These are phyloP conservation scores for Pammene aurita DNA, from an alignment of 2,888 invertebrate genomes.

Conservation along the genomic window DNA sequence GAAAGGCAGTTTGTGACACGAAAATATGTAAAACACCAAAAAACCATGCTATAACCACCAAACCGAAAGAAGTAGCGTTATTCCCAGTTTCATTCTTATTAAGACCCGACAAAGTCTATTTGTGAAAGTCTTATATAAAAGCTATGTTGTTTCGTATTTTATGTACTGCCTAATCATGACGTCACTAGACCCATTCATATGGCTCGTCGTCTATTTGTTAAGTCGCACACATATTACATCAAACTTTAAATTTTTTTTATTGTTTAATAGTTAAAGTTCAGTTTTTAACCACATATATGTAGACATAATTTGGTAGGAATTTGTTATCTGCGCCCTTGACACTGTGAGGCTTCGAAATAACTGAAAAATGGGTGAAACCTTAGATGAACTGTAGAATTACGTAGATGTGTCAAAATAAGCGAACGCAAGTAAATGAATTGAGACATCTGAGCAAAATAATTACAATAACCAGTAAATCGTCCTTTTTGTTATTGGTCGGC, in stretches of 20 bases:
- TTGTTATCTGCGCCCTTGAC: conserved; percentile 40
- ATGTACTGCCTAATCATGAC: conserved; percentile 28
- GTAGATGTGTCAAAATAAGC: conserved; percentile 8
- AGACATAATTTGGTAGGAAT: background rate
- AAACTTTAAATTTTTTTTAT: conserved; percentile 11
- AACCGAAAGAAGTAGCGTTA: background rate
- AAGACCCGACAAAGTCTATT: background rate
- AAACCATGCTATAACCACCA: background rate
- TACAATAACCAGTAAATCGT: no score
- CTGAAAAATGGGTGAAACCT: conserved; percentile 35
- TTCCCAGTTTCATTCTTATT: background rate
- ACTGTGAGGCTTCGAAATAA: conserved; percentile 40
- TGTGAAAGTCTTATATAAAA: background rate
- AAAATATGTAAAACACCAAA: conserved; percentile 20
- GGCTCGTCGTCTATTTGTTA: conserved; percentile 37
- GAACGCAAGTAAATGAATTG: background rate
- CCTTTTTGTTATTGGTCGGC: no score
- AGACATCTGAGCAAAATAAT: no score
- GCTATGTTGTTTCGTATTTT: background rate
- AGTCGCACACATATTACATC: conserved; percentile 13
- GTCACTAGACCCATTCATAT: conserved; percentile 41
- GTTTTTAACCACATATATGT: background rate
- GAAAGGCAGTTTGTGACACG: conserved; percentile 24
- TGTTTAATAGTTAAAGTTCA: conserved; percentile 6
- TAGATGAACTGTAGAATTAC: conserved; percentile 12